Percentiles rank a stretch among this genome's conserved stretches.
phyloP scores from a whole-genome alignment of 1,140 invertebrate genomes.

The Drosophila miranda region DNA sequence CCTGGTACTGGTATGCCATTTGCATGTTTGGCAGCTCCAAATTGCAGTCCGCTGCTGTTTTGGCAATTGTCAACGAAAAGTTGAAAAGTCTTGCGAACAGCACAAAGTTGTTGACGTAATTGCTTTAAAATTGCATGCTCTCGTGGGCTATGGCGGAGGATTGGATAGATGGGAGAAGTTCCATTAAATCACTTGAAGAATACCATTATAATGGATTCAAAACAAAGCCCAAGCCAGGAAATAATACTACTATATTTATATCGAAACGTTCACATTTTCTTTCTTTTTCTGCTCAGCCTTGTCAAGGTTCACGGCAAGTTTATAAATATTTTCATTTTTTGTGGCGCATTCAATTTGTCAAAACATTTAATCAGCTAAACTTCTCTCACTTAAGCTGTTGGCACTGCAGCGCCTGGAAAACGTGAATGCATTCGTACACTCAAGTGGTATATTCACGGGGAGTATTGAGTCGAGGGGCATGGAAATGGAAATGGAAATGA shows the following conservation, averaged over 20 bases:
- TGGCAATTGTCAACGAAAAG: slow-evolving; percentile 75
- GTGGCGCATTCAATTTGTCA: slow-evolving; percentile 68
- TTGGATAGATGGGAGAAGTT: slow-evolving; percentile 51
- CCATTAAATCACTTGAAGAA: slow-evolving; percentile 9
- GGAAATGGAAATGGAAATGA: slow-evolving; percentile 1
- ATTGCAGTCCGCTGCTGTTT: slow-evolving; percentile 57
- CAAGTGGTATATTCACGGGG: not conserved
- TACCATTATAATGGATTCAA: slow-evolving; percentile 11
- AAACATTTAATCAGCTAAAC: slow-evolving; percentile 76
- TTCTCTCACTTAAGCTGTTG: slow-evolving; percentile 79
- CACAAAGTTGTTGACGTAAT: slow-evolving; percentile 68
- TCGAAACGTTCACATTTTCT: not conserved
- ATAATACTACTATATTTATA: too few relatives aligned
- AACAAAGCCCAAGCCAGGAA: not conserved
- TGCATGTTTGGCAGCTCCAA: slow-evolving; percentile 68
- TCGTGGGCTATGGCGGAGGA: slow-evolving; percentile 38
- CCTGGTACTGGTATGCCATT: slow-evolving; percentile 78
- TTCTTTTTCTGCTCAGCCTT: not conserved
- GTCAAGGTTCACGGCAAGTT: slow-evolving; percentile 15
- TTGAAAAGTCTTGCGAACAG: slow-evolving; percentile 62
- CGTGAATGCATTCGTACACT: slow-evolving; percentile 46
- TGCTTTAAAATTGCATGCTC: slow-evolving; percentile 60
- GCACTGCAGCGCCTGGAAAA: slow-evolving; percentile 57
- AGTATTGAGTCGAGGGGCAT: not conserved
- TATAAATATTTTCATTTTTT: slow-evolving; percentile 33